Evolutionary conservation across 2,888 invertebrate species (phyloP).

Genomic region (Helicoverpa assulta): DNA sequence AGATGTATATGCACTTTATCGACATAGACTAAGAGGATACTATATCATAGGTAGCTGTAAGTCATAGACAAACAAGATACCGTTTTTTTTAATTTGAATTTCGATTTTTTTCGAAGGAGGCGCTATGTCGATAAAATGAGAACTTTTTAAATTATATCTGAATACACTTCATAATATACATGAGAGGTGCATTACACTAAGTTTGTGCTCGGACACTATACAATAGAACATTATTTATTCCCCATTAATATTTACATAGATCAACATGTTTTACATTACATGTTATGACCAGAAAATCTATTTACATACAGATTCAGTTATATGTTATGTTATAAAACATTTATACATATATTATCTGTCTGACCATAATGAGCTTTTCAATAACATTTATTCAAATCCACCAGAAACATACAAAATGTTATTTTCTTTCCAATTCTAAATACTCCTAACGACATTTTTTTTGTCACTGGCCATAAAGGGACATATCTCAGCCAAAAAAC

Average conservation of each 20-base stretch:
- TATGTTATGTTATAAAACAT: slow-evolving; percentile 21
- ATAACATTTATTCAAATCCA: background rate
- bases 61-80: too few relatives aligned
- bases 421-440: background rate
- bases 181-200: slow-evolving; percentile 41
- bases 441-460: background rate
- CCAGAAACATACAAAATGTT: background rate
- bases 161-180: slow-evolving; percentile 44
- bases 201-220: slow-evolving; percentile 51
- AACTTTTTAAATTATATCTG: slow-evolving; percentile 7
- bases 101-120: background rate
- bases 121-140: slow-evolving; percentile 24
- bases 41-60: too few relatives aligned
- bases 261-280: slow-evolving; percentile 23
- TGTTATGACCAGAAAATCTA: slow-evolving; percentile 16
- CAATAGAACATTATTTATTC: slow-evolving; percentile 11
- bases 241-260: slow-evolving; percentile 35
- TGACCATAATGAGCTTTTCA: background rate
- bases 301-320: background rate
- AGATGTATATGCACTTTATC: slow-evolving; percentile 2
- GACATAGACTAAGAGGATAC: slow-evolving; percentile 14
- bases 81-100: background rate
- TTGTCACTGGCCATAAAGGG: background rate
- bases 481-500: background rate
- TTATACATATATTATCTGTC: slow-evolving; percentile 9